Evolutionary conservation across 2,113 vertebrate species (phyloP).

Genomic region (Herpailurus yagouaroundi): DNA sequence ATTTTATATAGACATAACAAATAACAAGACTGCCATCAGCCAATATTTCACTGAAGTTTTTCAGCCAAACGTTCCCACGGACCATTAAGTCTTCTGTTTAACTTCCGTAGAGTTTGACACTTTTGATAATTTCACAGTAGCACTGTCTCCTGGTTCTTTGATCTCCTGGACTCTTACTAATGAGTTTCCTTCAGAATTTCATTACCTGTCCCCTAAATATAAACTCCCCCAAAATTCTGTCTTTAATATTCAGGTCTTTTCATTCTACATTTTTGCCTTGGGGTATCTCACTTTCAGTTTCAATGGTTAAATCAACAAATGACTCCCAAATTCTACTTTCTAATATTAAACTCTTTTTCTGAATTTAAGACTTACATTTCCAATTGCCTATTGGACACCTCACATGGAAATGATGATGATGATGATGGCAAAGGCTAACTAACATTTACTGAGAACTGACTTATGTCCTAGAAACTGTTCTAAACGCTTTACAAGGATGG

Average conservation of each 20-base stretch:
- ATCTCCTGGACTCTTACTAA: neutral
- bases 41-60: neutral
- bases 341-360: neutral
- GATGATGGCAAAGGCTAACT: neutral
- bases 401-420: neutral
- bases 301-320: conserved; percentile 2
- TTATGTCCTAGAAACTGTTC: neutral
- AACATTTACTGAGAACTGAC: neutral
- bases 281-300: neutral
- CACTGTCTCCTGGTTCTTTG: neutral
- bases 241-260: neutral
- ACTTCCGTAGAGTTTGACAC: neutral
- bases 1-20: conserved; percentile 3
- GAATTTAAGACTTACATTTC: conserved; percentile 3
- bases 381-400: neutral
- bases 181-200: neutral
- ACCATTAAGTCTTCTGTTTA: neutral
- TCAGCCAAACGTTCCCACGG: neutral
- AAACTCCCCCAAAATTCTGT: neutral
- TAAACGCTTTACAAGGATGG: neutral
- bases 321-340: neutral
- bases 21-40: neutral
- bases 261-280: neutral
- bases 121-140: neutral
- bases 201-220: neutral